Base-by-base conservation (phyloP, 2,113 vertebrate species). In the Toxostoma redivivum region DNA sequence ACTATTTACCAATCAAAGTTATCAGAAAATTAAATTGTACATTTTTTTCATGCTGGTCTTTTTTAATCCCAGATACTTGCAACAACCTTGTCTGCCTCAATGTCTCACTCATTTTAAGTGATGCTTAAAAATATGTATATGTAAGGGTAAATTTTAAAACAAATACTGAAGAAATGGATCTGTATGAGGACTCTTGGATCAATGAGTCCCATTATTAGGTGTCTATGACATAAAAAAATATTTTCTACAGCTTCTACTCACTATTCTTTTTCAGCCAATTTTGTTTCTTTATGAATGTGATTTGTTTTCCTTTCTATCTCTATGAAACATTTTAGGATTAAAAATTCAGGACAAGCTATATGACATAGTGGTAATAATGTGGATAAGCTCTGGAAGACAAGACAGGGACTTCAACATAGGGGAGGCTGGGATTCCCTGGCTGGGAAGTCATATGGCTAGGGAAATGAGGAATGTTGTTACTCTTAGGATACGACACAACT, bases 401-500 rank as follows among this genome's bases (percentile, higher is more conserved):
- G 5, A 6, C 33, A 74, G 12, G 15, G 8, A 67, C 5, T 56
- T 82, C 31, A 56, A 53, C 5, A 57, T 2, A 56, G 22, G 14
- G 54, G 5, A 64, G 7, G 19, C 38, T 57, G 42, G 25, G 20
- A 83, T 61, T 90, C 8, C 9, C 9, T 88, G 11, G 0, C 0
- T 86, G n/a, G 28, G 14, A 88, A 65, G 8, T 19, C 64, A 45
- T 24, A 35, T 11, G 12, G 20, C 31, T 65, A 4, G 1, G 19
- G 18, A 73, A 78, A 20, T 12, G 66, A 44, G 15, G 13, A 69
- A 40, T 66, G 23, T 38, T 67, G 6, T 51, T 69, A 4, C 13
- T 78, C 2, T 70, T 53, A 45, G 1, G 1, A 30, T 57, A 30
- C 1, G 1, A 7, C 2, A 1, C 7, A 58, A 28, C 33, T 23